Evolutionary conservation across 1,140 invertebrate species (phyloP).

Genomic region (Leptopilina clavipes): DNA sequence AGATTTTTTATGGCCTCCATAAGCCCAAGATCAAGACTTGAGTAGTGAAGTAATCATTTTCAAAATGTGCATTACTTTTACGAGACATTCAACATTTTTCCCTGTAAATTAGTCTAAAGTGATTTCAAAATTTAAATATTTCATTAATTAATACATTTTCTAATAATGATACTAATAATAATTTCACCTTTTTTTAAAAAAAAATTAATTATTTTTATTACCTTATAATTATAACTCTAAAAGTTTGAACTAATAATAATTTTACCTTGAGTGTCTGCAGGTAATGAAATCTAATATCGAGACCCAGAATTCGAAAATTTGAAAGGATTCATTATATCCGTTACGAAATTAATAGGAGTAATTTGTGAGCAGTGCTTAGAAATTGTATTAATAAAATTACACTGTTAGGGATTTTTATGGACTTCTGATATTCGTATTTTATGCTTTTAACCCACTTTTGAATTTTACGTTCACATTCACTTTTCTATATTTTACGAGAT

Average conservation of each 20-base stretch:
- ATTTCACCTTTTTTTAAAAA: no score
- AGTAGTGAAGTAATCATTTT: neutral
- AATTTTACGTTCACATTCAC: neutral
- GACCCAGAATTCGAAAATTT: neutral
- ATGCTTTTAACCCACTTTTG: neutral
- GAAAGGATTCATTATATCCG: neutral
- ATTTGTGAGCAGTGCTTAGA: neutral
- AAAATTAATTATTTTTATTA: no score
- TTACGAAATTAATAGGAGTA: constrained; percentile 7
- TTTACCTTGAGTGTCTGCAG: neutral
- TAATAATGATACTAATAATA: no score
- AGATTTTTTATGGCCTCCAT: constrained; percentile 25
- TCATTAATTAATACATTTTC: no score
- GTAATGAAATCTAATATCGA: neutral
- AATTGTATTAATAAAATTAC: constrained; percentile 1
- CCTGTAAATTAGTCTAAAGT: no score
- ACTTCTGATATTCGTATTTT: constrained; percentile 8
- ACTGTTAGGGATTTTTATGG: neutral
- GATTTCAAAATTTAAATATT: no score
- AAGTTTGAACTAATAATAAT: neutral
- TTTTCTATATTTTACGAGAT: neutral
- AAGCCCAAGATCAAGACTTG: constrained; percentile 17
- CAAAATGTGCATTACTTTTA: neutral
- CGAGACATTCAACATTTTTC: neutral
- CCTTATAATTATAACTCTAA: no score